Conservation (phyloP, 2,888 invertebrate species). For the Sphaerophoria taeniata region DNA sequence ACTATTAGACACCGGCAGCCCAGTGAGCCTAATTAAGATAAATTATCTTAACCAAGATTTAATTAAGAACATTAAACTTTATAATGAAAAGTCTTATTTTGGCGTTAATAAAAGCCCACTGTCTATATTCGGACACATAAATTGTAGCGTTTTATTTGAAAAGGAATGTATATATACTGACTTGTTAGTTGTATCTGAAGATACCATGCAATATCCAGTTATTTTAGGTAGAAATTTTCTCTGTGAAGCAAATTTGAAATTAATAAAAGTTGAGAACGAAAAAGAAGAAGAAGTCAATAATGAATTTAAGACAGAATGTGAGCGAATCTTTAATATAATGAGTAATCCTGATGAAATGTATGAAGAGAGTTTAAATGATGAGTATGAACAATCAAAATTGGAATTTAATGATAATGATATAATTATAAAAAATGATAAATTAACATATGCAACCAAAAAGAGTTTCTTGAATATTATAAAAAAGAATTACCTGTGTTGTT, state of each 20-base stretch:
- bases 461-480: conserved; percentile 32
- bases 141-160: conserved; percentile 39
- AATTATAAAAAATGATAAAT: not conserved
- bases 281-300: too few relatives aligned
- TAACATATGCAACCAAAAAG: not conserved
- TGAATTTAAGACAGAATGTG: too few relatives aligned
- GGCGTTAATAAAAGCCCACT: conserved; percentile 58
- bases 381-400: not conserved
- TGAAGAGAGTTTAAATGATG: not conserved
- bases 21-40: conserved; percentile 57
- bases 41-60: conserved; percentile 12
- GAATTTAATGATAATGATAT: not conserved
- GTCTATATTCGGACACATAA: conserved; percentile 48
- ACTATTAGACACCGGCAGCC: conserved; percentile 66
- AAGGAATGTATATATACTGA: conserved; percentile 38
- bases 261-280: not conserved
- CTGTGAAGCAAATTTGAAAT: too few relatives aligned
- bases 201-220: conserved; percentile 11
- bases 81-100: not conserved
- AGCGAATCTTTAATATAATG: too few relatives aligned
- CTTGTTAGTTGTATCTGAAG: not conserved
- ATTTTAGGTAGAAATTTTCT: conserved; percentile 48
- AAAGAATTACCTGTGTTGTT: conserved; percentile 21
- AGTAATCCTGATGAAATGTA: too few relatives aligned
- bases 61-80: not conserved